Conservation (phyloP, 2,888 invertebrate species). For the Ametastegia equiseti region DNA sequence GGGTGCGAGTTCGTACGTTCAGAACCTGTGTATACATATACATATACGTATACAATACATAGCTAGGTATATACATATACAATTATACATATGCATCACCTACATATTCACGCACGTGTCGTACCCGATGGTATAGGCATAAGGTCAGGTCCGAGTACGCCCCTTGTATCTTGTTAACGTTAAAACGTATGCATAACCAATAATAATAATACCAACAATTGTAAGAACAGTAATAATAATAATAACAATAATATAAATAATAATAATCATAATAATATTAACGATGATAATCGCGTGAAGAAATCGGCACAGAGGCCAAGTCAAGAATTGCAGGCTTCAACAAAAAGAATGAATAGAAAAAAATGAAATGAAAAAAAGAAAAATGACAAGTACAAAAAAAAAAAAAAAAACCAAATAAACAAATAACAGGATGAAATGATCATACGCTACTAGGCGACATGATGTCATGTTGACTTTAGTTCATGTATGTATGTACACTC, state of each 20-base stretch:
- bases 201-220: constrained; percentile 17
- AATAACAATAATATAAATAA: neutral
- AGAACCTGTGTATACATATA: too few relatives aligned
- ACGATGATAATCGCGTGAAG: neutral
- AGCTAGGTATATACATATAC: constrained; percentile 21
- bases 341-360: too few relatives aligned
- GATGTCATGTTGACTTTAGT: constrained; percentile 19
- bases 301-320: constrained; percentile 44
- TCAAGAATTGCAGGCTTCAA: too few relatives aligned
- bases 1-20: too few relatives aligned
- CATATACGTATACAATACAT: constrained; percentile 46
- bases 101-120: constrained; percentile 7
- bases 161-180: constrained; percentile 26
- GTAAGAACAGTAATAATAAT: constrained; percentile 34
- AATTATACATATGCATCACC: constrained; percentile 44
- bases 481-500: neutral
- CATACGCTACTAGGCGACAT: neutral
- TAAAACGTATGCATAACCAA: neutral
- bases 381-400: too few relatives aligned
- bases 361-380: too few relatives aligned
- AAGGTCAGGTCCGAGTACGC: constrained; percentile 37
- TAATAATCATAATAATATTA: neutral
- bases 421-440: constrained; percentile 8
- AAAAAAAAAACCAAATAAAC: too few relatives aligned
- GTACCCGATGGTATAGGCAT: too few relatives aligned